Evolutionary conservation across 2,888 invertebrate species (phyloP), one percentile per base, ranked within the genome.

Genomic region (Epinotia nisella): DNA sequence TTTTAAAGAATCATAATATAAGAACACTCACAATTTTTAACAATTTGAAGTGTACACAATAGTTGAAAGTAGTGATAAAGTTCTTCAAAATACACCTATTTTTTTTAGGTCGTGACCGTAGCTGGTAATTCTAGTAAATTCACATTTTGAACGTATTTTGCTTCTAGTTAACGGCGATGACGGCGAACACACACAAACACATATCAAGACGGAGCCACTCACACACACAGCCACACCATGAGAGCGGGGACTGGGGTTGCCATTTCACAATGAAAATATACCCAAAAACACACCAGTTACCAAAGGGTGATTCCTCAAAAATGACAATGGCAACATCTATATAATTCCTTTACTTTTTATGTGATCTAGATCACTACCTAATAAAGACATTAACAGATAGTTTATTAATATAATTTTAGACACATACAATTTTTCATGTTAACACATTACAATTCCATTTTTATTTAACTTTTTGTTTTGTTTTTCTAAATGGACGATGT

Each of bases 361-460:
- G 92, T 92, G 92, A 93, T 91, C 78, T 91, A 90, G 88, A 90
- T 93, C 92, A 92, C 93, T 86, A 49, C 85, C 85, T 89, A 64
- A 91, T 92, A 93, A 93, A 93, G 93, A 93, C 93, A 93, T 93
- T 93, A 93, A 92, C 91, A 90, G 85, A 85, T 92, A 92, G 91
- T 89, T 89, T 84, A 83, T 86, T 84, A 84, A 83, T 86, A 82
- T 87, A 83, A 83, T 85, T 83, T 87, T 90, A 90, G 89, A 91
- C 90, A 91, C 91, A 88, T 83, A 85, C 85, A 85, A 79, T 77
- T 78, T 76, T 76, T 78, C 76, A 74, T 80, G 79, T 80, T 81
- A 80, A 88, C 87, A 89, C 87, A 82, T 83, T 83, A 88, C 90
- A 91, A 89, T 92, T 91, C 90, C 92, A 92, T 88, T 82, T 79